Conservation (phyloP, 2,113 vertebrate genomes). For the Dipodomys ordii region DNA sequence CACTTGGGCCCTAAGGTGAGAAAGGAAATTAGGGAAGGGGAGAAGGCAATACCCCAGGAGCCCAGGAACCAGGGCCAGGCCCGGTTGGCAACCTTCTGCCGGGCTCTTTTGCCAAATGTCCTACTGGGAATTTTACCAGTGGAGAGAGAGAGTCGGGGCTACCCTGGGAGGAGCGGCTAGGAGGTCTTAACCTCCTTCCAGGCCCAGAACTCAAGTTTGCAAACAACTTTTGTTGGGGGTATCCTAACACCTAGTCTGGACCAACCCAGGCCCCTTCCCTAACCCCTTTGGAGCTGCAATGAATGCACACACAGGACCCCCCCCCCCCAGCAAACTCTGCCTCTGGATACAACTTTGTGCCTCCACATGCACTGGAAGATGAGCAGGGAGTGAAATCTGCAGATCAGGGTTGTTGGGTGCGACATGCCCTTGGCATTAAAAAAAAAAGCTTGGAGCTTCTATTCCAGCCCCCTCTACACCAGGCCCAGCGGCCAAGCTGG, state of each 20-base stretch:
- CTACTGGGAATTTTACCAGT: constrained; percentile 76
- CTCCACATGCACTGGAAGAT: not conserved
- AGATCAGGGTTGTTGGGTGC: not conserved
- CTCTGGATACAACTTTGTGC: constrained; percentile 56
- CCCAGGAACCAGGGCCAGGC: constrained; percentile 71
- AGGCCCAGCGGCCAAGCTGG: constrained; percentile 42
- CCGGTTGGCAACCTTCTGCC: not conserved
- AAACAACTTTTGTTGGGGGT: constrained; percentile 22
- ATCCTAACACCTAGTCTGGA: not conserved
- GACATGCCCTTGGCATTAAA: not conserved
- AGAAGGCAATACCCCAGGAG: constrained; percentile 64
- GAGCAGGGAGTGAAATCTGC: not conserved
- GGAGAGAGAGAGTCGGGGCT: not conserved
- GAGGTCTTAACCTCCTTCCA: not conserved
- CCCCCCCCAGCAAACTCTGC: not conserved
- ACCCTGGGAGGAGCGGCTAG: not conserved
- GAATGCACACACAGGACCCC: not conserved
- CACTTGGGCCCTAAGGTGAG: constrained; percentile 59
- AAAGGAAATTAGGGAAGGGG: constrained; percentile 60
- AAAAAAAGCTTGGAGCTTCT: not conserved
- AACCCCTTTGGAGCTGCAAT: not conserved
- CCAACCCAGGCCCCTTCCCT: not conserved
- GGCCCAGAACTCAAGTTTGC: not conserved
- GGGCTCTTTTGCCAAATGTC: constrained; percentile 73
- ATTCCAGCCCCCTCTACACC: not conserved